These are phyloP conservation scores for Cryptotermes secundus DNA, from an alignment of 1,140 invertebrate species.

Conservation along the genomic window DNA sequence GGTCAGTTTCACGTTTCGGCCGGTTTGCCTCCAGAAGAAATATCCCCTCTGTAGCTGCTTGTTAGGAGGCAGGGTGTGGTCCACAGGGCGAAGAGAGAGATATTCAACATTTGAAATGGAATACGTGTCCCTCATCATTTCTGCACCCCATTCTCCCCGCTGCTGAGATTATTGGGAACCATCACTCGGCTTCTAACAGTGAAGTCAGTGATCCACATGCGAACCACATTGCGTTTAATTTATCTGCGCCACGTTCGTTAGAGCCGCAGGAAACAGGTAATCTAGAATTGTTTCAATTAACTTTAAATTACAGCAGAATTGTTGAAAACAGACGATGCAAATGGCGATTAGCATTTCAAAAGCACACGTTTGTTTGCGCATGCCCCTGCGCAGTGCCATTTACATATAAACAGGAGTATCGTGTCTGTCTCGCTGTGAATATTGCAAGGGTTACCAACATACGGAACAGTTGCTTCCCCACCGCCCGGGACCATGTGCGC, in stretches of 20 bases:
- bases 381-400: not conserved
- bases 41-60: too few relatives aligned
- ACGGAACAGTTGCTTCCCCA: too few relatives aligned
- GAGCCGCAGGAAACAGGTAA: not conserved
- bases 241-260: not conserved
- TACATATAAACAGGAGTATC: not conserved
- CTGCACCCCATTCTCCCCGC: too few relatives aligned
- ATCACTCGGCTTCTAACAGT: not conserved
- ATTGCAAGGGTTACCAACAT: too few relatives aligned
- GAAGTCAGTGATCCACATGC: not conserved
- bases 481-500: too few relatives aligned
- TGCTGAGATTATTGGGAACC: too few relatives aligned
- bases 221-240: not conserved
- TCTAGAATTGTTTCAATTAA: not conserved
- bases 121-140: too few relatives aligned
- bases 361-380: not conserved
- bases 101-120: too few relatives aligned
- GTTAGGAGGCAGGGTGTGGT: too few relatives aligned
- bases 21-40: too few relatives aligned
- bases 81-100: too few relatives aligned
- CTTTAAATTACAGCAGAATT: not conserved
- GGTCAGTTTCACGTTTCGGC: too few relatives aligned
- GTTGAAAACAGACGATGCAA: not conserved
- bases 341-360: not conserved
- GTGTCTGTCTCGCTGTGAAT: not conserved